phyloP scores from a whole-genome alignment of 2,797 vertebrate species.

The Hipposideros larvatus region DNA sequence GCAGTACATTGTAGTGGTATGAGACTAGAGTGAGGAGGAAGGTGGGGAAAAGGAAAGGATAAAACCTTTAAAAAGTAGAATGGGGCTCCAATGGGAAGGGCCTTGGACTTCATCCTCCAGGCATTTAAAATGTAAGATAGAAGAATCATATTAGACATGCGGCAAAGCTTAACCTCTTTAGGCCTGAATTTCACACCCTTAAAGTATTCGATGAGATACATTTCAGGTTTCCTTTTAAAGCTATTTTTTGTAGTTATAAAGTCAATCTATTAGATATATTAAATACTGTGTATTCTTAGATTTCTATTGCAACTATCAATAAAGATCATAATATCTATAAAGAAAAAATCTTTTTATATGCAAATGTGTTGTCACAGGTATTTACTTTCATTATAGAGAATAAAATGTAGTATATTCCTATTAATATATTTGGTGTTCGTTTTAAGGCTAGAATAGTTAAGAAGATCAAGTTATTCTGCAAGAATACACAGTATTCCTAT shows the following conservation, averaged over 20 bases:
- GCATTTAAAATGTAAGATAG: neutral
- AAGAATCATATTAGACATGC: neutral
- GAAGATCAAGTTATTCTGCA: constrained; percentile 42
- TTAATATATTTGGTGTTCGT: constrained; percentile 24
- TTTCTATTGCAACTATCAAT: constrained; percentile 35
- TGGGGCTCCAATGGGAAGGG: neutral
- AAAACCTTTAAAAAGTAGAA: neutral
- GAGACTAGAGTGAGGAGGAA: neutral
- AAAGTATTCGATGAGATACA: neutral
- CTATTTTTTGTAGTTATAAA: constrained; percentile 41
- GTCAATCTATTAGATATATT: neutral
- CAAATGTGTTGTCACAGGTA: constrained; percentile 32
- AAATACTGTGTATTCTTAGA: neutral
- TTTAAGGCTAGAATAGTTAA: constrained; percentile 26
- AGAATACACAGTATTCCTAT: neutral
- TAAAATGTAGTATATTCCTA: neutral
- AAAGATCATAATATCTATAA: constrained; percentile 24
- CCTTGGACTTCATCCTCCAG: neutral
- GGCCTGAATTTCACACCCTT: neutral
- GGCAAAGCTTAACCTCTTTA: neutral
- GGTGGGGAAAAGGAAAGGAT: neutral
- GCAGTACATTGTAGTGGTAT: neutral
- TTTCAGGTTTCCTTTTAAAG: neutral
- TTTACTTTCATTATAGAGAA: constrained; percentile 52
- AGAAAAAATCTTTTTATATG: constrained; percentile 8